phyloP scores from a whole-genome alignment of 2,113 vertebrate species.

The Microtus oregoni region DNA sequence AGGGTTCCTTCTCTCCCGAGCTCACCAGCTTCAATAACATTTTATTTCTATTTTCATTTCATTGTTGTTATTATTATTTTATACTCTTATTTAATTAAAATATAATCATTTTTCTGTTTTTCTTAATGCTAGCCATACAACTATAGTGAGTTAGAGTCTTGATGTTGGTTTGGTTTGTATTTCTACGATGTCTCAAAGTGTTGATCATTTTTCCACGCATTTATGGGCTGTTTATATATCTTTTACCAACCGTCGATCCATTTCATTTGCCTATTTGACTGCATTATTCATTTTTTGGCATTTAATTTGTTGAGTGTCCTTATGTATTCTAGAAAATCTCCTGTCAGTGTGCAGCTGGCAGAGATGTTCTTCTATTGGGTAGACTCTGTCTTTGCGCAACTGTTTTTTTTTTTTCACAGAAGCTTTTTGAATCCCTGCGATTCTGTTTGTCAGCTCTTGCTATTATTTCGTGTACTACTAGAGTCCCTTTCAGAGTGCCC shows the following conservation, averaged over 20 bases:
- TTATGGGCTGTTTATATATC: neutral
- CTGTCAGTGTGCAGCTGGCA: neutral
- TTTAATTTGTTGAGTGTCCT: neutral
- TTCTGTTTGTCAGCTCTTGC: neutral
- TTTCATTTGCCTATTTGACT: neutral
- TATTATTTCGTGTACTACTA: neutral
- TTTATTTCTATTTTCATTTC: neutral
- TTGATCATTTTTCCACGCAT: neutral
- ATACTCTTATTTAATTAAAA: neutral
- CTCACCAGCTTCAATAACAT: neutral
- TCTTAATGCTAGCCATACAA: neutral
- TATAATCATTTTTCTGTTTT: neutral
- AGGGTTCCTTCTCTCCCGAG: neutral
- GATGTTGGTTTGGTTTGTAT: neutral
- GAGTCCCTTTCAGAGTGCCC: neutral
- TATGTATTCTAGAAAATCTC: neutral
- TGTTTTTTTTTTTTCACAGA: neutral
- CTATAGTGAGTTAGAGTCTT: neutral
- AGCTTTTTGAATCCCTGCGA: neutral
- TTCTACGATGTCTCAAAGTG: neutral
- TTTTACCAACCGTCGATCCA: neutral
- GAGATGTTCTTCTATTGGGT: neutral
- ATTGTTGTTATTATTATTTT: neutral
- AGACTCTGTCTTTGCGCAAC: neutral
- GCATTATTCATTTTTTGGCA: neutral